phyloP scores from a whole-genome alignment of 1,140 invertebrate species.

The Drosophila truncata region DNA sequence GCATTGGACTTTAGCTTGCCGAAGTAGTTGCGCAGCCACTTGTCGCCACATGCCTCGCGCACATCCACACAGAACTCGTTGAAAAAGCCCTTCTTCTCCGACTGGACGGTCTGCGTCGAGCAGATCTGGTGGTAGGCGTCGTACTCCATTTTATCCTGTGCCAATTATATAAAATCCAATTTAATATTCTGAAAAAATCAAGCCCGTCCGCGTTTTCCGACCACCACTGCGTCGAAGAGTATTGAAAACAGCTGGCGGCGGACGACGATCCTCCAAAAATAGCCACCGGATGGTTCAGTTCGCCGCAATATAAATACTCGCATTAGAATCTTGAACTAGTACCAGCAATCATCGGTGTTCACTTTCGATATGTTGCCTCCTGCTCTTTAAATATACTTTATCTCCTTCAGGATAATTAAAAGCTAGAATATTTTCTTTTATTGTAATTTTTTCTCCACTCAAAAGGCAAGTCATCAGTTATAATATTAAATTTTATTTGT shows the following conservation, averaged over 20 bases:
- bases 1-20: slow-evolving; percentile 86
- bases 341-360: slow-evolving; percentile 28
- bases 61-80: slow-evolving; percentile 86
- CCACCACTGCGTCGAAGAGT: slow-evolving; percentile 38
- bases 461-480: slow-evolving; percentile 17
- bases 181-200: slow-evolving; percentile 31
- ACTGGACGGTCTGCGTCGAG: slow-evolving; percentile 87
- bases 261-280: slow-evolving; percentile 69
- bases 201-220: slow-evolving; percentile 49
- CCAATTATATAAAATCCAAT: slow-evolving; percentile 66
- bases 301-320: slow-evolving; percentile 69
- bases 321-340: slow-evolving; percentile 37
- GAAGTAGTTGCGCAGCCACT: slow-evolving; percentile 87
- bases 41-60: slow-evolving; percentile 83
- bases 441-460: slow-evolving; percentile 14
- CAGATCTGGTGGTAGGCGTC: slow-evolving; percentile 86
- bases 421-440: background rate
- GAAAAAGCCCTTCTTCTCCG: slow-evolving; percentile 88
- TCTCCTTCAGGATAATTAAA: background rate
- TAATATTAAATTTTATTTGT: slow-evolving; percentile 67
- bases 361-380: slow-evolving; percentile 25
- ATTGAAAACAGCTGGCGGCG: slow-evolving; percentile 70
- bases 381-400: background rate
- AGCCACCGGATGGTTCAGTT: slow-evolving; percentile 64
- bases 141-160: slow-evolving; percentile 57